Conservation (phyloP, 2,113 vertebrate genomes). For the Rhineura floridana region DNA sequence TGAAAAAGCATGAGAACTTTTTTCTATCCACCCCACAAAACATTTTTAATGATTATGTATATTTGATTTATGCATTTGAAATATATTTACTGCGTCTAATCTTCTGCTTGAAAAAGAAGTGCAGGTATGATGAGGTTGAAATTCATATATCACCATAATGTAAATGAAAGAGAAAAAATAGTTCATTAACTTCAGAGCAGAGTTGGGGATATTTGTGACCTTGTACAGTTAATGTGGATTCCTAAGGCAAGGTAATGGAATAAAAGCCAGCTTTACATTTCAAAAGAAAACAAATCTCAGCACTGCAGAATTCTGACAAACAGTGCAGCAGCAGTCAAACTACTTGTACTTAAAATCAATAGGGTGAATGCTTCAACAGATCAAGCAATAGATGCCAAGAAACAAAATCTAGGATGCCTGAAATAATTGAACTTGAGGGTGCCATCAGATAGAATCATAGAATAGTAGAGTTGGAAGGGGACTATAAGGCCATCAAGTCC, state of each 20-base stretch:
- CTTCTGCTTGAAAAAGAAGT: not conserved
- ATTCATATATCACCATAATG: not conserved
- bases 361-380: slow-evolving; percentile 17
- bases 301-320: slow-evolving; percentile 31
- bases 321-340: slow-evolving; percentile 27
- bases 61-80: slow-evolving; percentile 29
- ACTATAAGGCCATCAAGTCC: too few relatives aligned
- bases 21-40: not conserved
- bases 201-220: slow-evolving; percentile 28
- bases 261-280: slow-evolving; percentile 32
- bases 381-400: not conserved
- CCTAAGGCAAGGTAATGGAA: slow-evolving; percentile 44
- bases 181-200: slow-evolving; percentile 17
- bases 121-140: not conserved
- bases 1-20: not conserved
- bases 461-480: too few relatives aligned
- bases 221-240: slow-evolving; percentile 32
- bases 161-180: not conserved
- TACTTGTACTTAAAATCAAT: slow-evolving; percentile 39
- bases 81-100: not conserved
- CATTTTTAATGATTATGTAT: rapidly evolving
- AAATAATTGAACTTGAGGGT: not conserved
- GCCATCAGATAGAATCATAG: too few relatives aligned
- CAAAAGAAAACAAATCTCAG: slow-evolving; percentile 38
- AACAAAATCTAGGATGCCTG: slow-evolving; percentile 2